Conservation (phyloP, 1,140 invertebrate species). For the Heliconius hewitsoni region DNA sequence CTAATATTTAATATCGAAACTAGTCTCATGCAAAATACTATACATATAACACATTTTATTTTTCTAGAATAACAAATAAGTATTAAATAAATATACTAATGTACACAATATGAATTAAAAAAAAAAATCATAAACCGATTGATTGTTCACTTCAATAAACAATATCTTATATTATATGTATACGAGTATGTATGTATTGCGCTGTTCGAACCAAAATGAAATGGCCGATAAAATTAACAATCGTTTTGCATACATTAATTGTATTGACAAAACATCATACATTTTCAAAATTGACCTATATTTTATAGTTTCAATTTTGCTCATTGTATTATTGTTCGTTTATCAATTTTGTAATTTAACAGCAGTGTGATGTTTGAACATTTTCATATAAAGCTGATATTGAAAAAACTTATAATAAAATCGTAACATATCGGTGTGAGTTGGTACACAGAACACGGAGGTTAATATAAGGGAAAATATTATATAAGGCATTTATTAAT, state of each 20-base stretch:
- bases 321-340: background rate
- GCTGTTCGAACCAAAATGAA: background rate
- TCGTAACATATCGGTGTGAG: too few species aligned
- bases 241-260: conserved; percentile 11
- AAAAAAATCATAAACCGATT: background rate
- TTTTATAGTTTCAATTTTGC: background rate
- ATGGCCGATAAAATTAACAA: conserved; percentile 3
- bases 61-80: too few species aligned
- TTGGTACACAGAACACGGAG: too few species aligned
- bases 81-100: too few species aligned
- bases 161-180: background rate
- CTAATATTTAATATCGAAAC: too few species aligned
- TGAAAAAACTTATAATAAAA: too few species aligned
- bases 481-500: too few species aligned
- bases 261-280: background rate
- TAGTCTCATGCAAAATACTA: too few species aligned
- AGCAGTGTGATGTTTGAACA: background rate
- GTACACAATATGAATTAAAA: too few species aligned
- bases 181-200: background rate
- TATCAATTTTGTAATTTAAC: background rate
- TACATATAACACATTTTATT: too few species aligned
- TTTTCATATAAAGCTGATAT: too few species aligned
- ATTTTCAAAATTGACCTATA: background rate
- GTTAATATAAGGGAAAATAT: too few species aligned
- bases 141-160: background rate